Percentiles rank a stretch among this genome's conserved stretches.
These are phyloP conservation scores for Deilephila elpenor DNA, from an alignment of 2,888 invertebrate species.

Conservation along the genomic window DNA sequence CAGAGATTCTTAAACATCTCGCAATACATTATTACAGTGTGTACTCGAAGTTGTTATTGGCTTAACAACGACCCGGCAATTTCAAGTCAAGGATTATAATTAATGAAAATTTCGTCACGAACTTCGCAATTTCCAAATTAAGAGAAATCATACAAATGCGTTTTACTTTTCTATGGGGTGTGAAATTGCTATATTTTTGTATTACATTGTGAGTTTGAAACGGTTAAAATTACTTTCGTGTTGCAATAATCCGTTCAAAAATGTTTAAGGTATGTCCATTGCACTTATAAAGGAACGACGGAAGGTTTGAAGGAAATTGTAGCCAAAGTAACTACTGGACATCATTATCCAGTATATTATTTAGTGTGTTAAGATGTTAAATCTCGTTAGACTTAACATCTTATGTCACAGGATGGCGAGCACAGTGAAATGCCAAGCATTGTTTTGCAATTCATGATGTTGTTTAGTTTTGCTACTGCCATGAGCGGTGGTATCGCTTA, in stretches of 20 bases:
- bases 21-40: neutral
- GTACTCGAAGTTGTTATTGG: neutral
- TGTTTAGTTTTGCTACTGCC: no score
- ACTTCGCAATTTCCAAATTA: slow-evolving; percentile 6
- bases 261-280: neutral
- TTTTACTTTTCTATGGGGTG: slow-evolving; percentile 14
- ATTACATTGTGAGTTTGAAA: neutral
- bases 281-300: no score
- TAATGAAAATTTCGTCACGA: slow-evolving; percentile 1
- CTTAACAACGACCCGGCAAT: neutral
- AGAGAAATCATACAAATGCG: neutral
- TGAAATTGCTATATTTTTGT: slow-evolving; percentile 1
- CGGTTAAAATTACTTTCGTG: neutral
- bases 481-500: no score
- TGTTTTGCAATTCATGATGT: no score
- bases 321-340: no score
- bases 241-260: neutral
- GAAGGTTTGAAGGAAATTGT: no score
- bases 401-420: no score
- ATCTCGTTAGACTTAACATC: no score
- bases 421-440: no score
- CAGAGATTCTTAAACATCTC: no score
- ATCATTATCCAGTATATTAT: no score
- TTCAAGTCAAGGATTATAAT: slow-evolving; percentile 2
- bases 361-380: no score